Evolutionary conservation across 2,888 invertebrate genomes (phyloP), one percentile per base, ranked within the genome.

Genomic region (Diarsia rubi): DNA sequence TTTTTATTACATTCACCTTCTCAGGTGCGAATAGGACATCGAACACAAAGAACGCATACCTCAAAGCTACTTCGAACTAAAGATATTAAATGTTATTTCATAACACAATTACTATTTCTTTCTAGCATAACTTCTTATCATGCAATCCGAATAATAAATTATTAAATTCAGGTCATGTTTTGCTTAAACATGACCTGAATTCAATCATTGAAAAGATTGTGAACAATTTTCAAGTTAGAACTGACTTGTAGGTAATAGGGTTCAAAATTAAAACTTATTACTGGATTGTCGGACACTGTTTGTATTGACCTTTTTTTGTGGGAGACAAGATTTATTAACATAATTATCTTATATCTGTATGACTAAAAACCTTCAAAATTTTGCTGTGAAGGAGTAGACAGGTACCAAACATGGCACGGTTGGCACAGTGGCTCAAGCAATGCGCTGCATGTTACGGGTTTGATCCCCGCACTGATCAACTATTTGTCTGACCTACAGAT

Each of bases 141-240:
- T 37, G 37, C 27, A 49, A 42, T 44, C 8, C 8, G 0, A 54
- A 21, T 47, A 75, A 31, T 65, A 57, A 78, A 77, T 65, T 14
- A 45, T 44, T 44, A 21, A 45, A 78, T 47, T 60, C 60, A 60
- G 79, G 83, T 72, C 68, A 79, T 68, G 47, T 72, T 83, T 79
- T 2, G 57, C 12, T 21, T 8, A 37, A 37, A 37, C 37, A 37
- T 37, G 37, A 8, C 37, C 37, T 37, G 37, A 37, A 37, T 37
- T 37, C 8, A 8, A 37, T 37, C 6, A 37, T 37, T 37, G 6
- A 63, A 27, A n/a, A 27, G 19, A 67, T 75, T 75, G n/a, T 19
- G 14, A 59, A 27, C n/a, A 64, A 63, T 64, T 45, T 59, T 79
- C 19, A 77, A 47, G 21, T 44, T 57, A 16, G 19, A 72, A 49